These are phyloP conservation scores for Catostylus mosaicus DNA, from an alignment of 30 jellyfish, hydroid and myxozoan genomes.

Conservation along the genomic window DNA sequence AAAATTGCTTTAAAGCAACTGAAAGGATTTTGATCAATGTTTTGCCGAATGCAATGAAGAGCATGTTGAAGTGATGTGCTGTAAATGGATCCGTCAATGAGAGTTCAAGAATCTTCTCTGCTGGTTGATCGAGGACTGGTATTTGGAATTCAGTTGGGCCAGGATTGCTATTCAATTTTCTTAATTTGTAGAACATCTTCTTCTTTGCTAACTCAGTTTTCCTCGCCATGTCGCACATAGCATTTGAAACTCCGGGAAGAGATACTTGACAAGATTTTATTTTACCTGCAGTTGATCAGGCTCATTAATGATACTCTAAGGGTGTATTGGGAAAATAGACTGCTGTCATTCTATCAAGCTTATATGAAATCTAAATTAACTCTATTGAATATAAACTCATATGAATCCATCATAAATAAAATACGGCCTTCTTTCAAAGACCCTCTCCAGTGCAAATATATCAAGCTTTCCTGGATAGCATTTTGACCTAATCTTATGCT, in stretches of 20 bases:
- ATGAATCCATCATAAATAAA: too few relatives aligned
- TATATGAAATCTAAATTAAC: too few relatives aligned
- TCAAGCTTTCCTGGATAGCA: too few relatives aligned
- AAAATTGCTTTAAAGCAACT: constrained; percentile 4
- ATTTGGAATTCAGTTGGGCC: constrained; percentile 11
- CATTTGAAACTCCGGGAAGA: not conserved
- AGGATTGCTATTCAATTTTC: not conserved
- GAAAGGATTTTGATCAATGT: constrained; percentile 23
- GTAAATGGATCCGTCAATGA: constrained; percentile 62
- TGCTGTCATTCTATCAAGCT: too few relatives aligned
- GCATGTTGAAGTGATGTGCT: constrained; percentile 75
- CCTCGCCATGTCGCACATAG: not conserved
- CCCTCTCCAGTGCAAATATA: too few relatives aligned
- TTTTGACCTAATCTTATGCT: too few relatives aligned
- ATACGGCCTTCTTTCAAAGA: too few relatives aligned
- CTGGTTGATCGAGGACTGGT: constrained; percentile 69
- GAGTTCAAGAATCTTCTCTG: not conserved
- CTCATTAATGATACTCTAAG: too few relatives aligned
- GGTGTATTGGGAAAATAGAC: too few relatives aligned
- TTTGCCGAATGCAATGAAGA: constrained; percentile 27
- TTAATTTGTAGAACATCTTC: constrained; percentile 22
- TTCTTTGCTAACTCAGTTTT: not conserved
- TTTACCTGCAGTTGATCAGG: not conserved
- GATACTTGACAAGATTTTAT: not conserved
- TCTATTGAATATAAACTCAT: too few relatives aligned